These are phyloP conservation scores for Drosophila orena DNA, from an alignment of 1,140 invertebrate genomes.

Conservation along the genomic window DNA sequence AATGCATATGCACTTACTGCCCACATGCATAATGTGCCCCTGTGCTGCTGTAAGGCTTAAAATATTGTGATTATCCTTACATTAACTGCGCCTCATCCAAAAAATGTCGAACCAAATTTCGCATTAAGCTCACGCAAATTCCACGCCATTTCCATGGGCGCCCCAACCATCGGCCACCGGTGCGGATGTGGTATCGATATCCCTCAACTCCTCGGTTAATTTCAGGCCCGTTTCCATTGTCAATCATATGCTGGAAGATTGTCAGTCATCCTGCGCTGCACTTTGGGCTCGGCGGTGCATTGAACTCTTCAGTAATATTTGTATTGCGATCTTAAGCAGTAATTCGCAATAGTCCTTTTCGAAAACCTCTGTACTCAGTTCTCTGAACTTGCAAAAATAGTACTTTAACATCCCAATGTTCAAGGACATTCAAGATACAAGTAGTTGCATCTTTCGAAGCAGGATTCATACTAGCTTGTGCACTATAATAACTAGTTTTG, in stretches of 20 bases:
- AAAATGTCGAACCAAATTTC: conserved; percentile 11
- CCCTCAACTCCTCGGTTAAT: conserved; percentile 37
- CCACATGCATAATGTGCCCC: no score
- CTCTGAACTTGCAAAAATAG: no score
- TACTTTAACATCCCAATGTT: no score
- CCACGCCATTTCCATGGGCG: conserved; percentile 31
- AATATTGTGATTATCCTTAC: conserved; percentile 1
- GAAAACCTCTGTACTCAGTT: no score
- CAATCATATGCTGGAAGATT: conserved; percentile 59
- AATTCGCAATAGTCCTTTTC: background rate
- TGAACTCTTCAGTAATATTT: background rate
- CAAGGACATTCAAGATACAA: no score
- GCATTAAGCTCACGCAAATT: conserved; percentile 49
- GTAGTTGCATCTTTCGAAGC: no score
- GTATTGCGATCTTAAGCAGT: no score
- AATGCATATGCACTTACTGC: conserved; percentile 15
- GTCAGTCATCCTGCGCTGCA: conserved; percentile 32
- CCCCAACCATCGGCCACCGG: conserved; percentile 31
- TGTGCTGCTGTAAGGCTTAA: background rate
- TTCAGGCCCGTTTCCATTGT: conserved; percentile 56
- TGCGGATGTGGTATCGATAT: conserved; percentile 54
- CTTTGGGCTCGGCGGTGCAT: conserved; percentile 8
- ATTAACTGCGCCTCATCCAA: conserved; percentile 11
- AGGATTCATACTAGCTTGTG: no score
- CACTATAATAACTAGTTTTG: no score